Percentiles rank a stretch among this genome's conserved stretches.
phyloP scores from a whole-genome alignment of 2,797 vertebrate genomes.

The Nyctibius grandis region DNA sequence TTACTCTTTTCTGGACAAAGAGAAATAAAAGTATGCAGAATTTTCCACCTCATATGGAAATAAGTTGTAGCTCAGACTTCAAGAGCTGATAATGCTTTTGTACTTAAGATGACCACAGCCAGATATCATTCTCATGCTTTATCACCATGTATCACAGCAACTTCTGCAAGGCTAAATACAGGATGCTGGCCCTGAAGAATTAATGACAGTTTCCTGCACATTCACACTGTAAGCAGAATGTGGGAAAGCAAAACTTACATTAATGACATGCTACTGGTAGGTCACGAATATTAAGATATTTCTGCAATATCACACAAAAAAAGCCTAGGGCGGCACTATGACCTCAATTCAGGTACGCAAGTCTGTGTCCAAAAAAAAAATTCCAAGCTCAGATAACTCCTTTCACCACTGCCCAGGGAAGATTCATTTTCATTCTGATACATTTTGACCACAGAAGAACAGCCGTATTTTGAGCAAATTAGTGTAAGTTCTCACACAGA shows the following conservation, averaged over 20 bases:
- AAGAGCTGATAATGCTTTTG: neutral
- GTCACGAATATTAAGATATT: neutral
- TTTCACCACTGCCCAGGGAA: neutral
- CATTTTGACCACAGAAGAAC: neutral
- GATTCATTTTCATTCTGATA: neutral
- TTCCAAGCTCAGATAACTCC: neutral
- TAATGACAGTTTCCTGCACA: neutral
- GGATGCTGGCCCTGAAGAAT: neutral
- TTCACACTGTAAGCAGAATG: neutral
- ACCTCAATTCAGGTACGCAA: neutral
- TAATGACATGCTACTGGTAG: neutral
- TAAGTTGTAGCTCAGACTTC: neutral
- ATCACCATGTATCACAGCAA: neutral
- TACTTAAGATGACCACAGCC: neutral
- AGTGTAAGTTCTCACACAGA: neutral
- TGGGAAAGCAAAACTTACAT: neutral
- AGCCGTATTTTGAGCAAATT: neutral
- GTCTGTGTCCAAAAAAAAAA: neutral
- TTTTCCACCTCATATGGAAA: neutral
- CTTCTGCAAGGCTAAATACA: neutral
- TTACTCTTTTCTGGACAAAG: neutral
- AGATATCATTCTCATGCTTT: neutral
- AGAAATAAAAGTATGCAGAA: neutral
- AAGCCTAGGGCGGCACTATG: accelerated
- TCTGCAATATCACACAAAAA: neutral